phyloP scores from a whole-genome alignment of 1,140 invertebrate genomes.

The Lasioglossum albipes region DNA sequence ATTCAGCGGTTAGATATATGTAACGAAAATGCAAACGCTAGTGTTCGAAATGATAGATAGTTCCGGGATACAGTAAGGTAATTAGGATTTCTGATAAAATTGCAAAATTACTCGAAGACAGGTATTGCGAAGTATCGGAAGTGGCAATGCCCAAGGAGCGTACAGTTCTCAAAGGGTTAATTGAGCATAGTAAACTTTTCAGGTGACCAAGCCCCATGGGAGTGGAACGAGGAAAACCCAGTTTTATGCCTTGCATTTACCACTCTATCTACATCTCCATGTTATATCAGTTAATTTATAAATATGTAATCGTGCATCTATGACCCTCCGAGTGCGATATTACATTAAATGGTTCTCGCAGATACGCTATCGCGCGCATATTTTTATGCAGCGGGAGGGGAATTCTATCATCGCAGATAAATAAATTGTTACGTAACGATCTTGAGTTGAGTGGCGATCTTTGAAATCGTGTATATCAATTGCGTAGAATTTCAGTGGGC shows the following conservation, averaged over 20 bases:
- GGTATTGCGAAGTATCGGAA: constrained; percentile 76
- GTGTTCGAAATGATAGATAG: too few species aligned
- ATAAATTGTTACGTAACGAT: constrained; percentile 14
- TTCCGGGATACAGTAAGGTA: too few species aligned
- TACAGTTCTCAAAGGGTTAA: constrained; percentile 79
- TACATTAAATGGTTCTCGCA: constrained; percentile 12
- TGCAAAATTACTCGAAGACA: constrained; percentile 69
- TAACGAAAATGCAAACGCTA: too few species aligned
- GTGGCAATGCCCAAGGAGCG: constrained; percentile 72
- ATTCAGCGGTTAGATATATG: too few species aligned
- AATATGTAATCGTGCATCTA: constrained; percentile 30
- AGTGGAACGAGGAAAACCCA: constrained; percentile 76
- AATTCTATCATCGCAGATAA: neutral
- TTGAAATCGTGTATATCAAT: neutral
- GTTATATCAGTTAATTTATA: constrained; percentile 38
- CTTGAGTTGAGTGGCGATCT: neutral
- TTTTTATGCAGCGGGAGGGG: constrained; percentile 15
- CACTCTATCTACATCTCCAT: constrained; percentile 43
- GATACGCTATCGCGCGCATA: constrained; percentile 20
- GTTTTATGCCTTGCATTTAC: constrained; percentile 61
- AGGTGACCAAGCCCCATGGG: constrained; percentile 77
- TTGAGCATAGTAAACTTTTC: constrained; percentile 77
- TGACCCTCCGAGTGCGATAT: constrained; percentile 5
- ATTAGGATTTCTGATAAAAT: constrained; percentile 51
- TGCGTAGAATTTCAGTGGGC: neutral